These are phyloP conservation scores for Sceloporus tristichus DNA, from an alignment of 2,113 vertebrate genomes.

Conservation along the genomic window DNA sequence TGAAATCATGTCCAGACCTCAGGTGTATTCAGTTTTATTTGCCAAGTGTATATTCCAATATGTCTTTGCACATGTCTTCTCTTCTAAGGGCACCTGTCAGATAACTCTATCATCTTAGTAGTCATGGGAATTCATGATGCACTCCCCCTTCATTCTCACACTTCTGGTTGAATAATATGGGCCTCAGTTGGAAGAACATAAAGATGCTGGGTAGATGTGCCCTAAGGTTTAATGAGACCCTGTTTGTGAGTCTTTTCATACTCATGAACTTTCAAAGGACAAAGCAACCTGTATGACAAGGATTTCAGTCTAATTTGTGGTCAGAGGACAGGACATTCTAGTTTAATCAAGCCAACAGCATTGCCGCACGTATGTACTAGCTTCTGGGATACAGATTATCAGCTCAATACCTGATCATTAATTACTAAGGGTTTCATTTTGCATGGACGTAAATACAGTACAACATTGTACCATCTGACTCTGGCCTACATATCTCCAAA, in stretches of 20 bases:
- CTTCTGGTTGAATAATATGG: no score
- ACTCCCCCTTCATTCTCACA: neutral
- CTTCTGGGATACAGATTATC: constrained; percentile 39
- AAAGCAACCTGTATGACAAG: neutral
- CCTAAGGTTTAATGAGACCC: neutral
- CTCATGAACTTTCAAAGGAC: neutral
- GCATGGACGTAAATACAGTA: constrained; percentile 21
- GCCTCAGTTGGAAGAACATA: neutral
- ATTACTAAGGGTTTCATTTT: constrained; percentile 61
- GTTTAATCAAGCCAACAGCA: constrained; percentile 10
- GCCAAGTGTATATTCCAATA: neutral
- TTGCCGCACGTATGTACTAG: constrained; percentile 23
- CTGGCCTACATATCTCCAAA: constrained; percentile 53
- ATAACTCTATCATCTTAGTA: neutral
- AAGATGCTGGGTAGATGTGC: neutral
- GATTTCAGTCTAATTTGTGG: neutral
- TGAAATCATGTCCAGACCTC: neutral
- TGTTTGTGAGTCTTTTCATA: neutral
- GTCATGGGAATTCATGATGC: neutral
- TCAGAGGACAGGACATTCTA: neutral
- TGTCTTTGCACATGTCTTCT: neutral
- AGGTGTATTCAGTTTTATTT: neutral
- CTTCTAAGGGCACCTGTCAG: neutral
- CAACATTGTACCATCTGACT: neutral
- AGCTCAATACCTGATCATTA: constrained; percentile 53